Base-by-base conservation (phyloP, 2,797 vertebrate genomes). In the Poeciliopsis turneri region DNA sequence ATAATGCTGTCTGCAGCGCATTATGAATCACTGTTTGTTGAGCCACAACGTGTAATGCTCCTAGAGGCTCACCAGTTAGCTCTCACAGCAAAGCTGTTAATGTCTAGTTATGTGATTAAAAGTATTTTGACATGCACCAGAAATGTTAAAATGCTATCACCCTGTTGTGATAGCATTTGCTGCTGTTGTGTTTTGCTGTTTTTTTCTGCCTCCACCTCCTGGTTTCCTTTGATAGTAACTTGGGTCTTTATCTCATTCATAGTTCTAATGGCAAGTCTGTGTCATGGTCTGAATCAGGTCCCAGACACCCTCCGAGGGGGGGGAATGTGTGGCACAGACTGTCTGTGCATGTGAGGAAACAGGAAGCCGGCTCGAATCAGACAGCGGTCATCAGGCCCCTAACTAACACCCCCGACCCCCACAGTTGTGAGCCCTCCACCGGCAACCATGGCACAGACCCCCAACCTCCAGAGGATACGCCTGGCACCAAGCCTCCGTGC, bases 181-280 rank as follows among this genome's bases (percentile, higher is more conserved):
- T 88, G 76, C 82, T 89, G 57, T 72, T 76, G 86, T 92, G 89
- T 87, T 83, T 80, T 71, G 79, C 80, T 92, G 78, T 90, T 94
- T 88, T 59, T 30, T 89, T 87, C 83, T 93, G 88, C 77, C 75
- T 73, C 82, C 85, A 59, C 86, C 84, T 83, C 81, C 87, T 49
- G 83, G 88, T 92, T 95, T 90, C 90, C 93, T 93, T 83, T 92
- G 90, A 90, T 90, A 95, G 94, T 96, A 96, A 96, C 94, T 96
- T 90, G 88, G 94, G 92, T 98, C 96, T 99, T 97, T 99, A 96
- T 99, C 97, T 98, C 97, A 94, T 98, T 97, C 96, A 95, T 97
- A 99, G 98, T 98, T 99, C 98, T 97, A 99, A 99, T 96, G 98
- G 98, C 97, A 99, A 99, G 98, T 99, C 98, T 98, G 97, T 99